phyloP scores from a whole-genome alignment of 2,797 vertebrate genomes.

The Sylvia borin region DNA sequence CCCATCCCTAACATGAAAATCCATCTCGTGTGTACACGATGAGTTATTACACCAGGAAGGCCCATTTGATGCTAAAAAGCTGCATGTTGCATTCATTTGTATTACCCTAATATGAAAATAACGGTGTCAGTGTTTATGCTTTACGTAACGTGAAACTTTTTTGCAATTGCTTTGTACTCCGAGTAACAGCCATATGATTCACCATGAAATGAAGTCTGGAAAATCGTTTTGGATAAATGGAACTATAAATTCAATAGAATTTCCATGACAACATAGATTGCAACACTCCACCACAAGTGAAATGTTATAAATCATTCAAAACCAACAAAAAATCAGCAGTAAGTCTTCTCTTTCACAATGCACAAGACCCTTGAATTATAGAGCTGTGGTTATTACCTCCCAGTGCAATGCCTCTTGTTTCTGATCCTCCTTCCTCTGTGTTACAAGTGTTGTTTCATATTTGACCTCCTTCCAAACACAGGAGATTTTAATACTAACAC shows the following conservation, averaged over 20 bases:
- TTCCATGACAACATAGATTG: constrained; percentile 86
- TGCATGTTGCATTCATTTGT: constrained; percentile 68
- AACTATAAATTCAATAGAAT: constrained; percentile 87
- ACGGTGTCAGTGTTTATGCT: constrained; percentile 72
- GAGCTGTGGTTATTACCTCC: constrained; percentile 61
- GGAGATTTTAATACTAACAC: constrained; percentile 5
- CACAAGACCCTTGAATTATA: constrained; percentile 66
- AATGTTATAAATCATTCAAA: constrained; percentile 83
- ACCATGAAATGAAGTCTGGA: constrained; percentile 87
- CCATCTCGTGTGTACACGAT: not conserved
- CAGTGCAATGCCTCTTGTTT: constrained; percentile 45
- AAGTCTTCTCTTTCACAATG: constrained; percentile 71
- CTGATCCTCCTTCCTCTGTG: not conserved
- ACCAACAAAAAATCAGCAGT: constrained; percentile 77
- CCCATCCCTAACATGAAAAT: not conserved
- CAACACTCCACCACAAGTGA: constrained; percentile 79
- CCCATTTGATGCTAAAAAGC: constrained; percentile 40
- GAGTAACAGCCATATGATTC: constrained; percentile 84
- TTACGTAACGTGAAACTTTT: constrained; percentile 77
- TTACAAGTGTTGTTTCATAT: not conserved
- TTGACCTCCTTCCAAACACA: constrained; percentile 38
- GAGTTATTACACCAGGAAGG: constrained; percentile 6
- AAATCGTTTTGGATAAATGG: constrained; percentile 87
- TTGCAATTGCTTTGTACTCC: constrained; percentile 81
- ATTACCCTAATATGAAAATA: constrained; percentile 76